Evolutionary conservation across 2,888 invertebrate genomes (phyloP).

Genomic region (Digitonthophagus gazella): DNA sequence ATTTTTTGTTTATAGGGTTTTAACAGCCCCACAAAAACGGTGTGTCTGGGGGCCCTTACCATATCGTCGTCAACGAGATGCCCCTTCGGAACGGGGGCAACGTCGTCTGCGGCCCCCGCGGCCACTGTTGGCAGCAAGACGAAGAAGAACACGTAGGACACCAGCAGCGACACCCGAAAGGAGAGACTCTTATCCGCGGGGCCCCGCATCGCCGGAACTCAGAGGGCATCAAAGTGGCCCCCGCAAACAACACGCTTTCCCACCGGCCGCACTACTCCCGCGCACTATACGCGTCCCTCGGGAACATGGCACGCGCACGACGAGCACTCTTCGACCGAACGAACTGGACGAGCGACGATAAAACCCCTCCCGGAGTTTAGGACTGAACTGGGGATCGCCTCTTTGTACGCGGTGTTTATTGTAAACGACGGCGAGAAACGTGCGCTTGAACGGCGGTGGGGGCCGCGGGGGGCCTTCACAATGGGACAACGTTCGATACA

Average conservation of each 20-base stretch:
- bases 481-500: too few relatives aligned
- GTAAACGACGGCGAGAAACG: not conserved
- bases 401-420: not conserved
- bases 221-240: not conserved
- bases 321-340: not conserved
- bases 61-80: not conserved
- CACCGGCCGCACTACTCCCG: not conserved
- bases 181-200: not conserved
- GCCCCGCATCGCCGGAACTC: not conserved
- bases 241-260: not conserved
- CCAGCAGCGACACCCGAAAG: not conserved
- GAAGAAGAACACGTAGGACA: not conserved
- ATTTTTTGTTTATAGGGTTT: too few relatives aligned
- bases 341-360: not conserved
- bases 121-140: not conserved
- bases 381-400: not conserved
- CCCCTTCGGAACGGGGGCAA: not conserved
- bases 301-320: not conserved
- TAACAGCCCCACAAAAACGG: too few relatives aligned
- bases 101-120: not conserved
- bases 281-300: not conserved
- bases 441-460: not conserved
- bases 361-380: not conserved
- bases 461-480: too few relatives aligned
- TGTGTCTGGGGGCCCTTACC: too few relatives aligned